Evolutionary conservation across 2,888 invertebrate genomes (phyloP).

Genomic region (Protula sp.): DNA sequence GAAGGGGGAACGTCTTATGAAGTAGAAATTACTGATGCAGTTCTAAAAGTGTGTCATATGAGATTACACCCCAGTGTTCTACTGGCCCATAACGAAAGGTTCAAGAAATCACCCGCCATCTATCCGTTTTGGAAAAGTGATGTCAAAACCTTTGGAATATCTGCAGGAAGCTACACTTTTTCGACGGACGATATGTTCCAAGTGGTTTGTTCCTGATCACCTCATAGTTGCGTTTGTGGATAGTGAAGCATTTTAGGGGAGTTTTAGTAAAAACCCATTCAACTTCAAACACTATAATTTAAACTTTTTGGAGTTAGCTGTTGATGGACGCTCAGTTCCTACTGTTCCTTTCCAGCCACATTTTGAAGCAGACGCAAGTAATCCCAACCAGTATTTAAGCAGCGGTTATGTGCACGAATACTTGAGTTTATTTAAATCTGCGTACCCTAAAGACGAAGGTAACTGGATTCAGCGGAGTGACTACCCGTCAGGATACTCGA

Average conservation of each 20-base stretch:
- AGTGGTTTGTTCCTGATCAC: neutral
- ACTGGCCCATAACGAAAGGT: neutral
- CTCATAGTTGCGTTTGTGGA: neutral
- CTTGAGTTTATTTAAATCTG: neutral
- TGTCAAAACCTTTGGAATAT: constrained; percentile 2
- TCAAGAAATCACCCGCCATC: neutral
- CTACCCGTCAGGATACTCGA: neutral
- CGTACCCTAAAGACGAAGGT: neutral
- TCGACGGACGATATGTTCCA: constrained; percentile 5
- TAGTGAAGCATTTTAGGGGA: neutral
- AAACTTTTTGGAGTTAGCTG: neutral
- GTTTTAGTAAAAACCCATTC: neutral
- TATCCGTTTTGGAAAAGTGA: neutral
- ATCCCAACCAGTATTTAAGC: no score
- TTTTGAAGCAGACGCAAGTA: no score
- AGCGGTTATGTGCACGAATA: neutral
- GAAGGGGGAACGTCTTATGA: neutral
- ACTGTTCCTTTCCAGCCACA: neutral
- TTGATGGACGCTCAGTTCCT: constrained; percentile 1
- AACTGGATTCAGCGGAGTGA: neutral
- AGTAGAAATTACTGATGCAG: constrained; percentile 1
- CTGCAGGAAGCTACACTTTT: neutral
- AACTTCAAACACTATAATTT: neutral
- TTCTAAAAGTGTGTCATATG: constrained; percentile 1
- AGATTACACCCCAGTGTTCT: neutral